Base-by-base conservation (phyloP, 2,113 vertebrate genomes). In the Catagonus wagneri region DNA sequence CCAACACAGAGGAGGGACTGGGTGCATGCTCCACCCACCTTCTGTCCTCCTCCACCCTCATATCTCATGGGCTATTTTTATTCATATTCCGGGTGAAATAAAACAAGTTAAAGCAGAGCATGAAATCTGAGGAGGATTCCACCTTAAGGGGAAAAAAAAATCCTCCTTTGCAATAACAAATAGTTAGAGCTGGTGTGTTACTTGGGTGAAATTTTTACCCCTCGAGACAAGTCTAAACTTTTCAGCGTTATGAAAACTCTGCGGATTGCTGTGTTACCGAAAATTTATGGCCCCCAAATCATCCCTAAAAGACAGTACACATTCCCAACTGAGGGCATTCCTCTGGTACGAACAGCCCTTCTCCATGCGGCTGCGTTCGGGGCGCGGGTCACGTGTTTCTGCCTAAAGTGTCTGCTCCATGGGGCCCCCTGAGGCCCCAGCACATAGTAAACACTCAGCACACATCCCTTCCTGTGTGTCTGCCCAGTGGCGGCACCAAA, bases 201-300 rank as follows among this genome's bases (percentile, higher is more conserved):
- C 98, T 97, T 75, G 94, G 97, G 98, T 85, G 98, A 99, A 98
- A 99, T 95, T 98, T 98, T 98, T 99, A 98, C 98, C 98, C 96
- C 98, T 96, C 96, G 32, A 98, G 99, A 98, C 99, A 99, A 99
- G 99, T 99, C 99, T 96, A 98, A 98, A 99, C 98, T 95, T 94
- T 98, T 99, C 99, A 98, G 98, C 98, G 68, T 98, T 98, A 99
- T 98, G 98, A 98, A 98, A 98, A 98, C 97, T 96, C 98, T 96
- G 97, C 98, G 97, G 98, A 97, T 98, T 98, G 98, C 99, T 99
- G 98, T 98, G 98, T 98, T 98, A 94, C 97, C 36, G 98, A 98
- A 98, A 99, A 99, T 99, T 98, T 99, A 99, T 99, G 98, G 98
- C 98, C 98, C 95, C 93, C 97, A 98, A 98, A 99, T 99, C 98